Base-by-base conservation (phyloP, 92 coral and sea anemone species). In the Epizoanthus illoricatus region DNA sequence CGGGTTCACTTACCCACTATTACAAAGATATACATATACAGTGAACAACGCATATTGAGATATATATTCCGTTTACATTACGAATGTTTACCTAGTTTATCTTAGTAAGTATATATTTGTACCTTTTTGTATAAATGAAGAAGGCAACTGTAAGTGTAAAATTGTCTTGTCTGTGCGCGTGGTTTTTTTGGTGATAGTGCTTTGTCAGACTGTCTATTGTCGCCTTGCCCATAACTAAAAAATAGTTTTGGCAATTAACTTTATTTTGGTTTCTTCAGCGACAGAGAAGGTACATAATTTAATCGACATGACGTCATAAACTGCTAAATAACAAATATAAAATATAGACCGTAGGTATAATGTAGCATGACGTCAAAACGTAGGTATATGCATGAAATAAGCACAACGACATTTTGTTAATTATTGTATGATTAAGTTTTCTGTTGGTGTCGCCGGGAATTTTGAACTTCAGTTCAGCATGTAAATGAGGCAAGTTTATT, bases 71-170 rank as follows among this genome's bases (percentile, higher is more conserved):
- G 73, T 68, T 68, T 39, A 68, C 52, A 68, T 39, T 68, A 68
- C 17, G 17, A 36, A 68, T 33, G 19, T 33, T 18, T 33, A 40
- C 42, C 41, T 66, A 9, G 45, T 21, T 33, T 66, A 28, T 66
- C 71, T 66, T 43, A 64, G 16, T 7, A 68, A 39, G 73, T 33
- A 39, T 39, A 68, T 68, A 18, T 68, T 68, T 68, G 73, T 68
- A 68, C 49, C 73, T 68, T 68, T 68, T 68, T 68, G 47, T 19
- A 39, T 36, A 39, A 68, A 39, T 40, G 73, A 68, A 68, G 73
- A 68, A 39, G 12, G 20, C 9, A 20, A 20, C 36, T 64, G 36
- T 33, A 64, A 20, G 3, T 24, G 21, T 3, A 10, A 28, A 28
- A 28, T 65, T 1, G 16, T 68, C 18, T 45, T 15, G 18, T 33